Conservation (phyloP, 2,113 vertebrate genomes). For the Gobio gobio region DNA sequence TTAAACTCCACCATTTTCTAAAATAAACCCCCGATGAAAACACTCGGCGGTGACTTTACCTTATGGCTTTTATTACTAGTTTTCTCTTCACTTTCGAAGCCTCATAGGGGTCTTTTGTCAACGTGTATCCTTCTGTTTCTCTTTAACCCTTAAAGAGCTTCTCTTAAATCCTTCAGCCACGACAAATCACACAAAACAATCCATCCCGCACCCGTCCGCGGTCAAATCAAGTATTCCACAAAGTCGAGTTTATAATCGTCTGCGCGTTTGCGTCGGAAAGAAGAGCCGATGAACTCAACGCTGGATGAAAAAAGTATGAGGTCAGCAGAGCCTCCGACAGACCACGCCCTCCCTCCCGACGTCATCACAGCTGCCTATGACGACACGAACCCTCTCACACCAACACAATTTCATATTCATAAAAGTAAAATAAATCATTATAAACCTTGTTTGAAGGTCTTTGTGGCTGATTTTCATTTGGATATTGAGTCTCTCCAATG, state of each 20-base stretch:
- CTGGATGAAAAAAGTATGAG: not conserved
- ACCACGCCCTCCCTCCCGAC: not conserved
- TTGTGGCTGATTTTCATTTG: too few species aligned
- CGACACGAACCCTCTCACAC: not conserved
- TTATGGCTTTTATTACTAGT: slow-evolving; percentile 16
- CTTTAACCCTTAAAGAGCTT: not conserved
- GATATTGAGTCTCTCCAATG: too few species aligned
- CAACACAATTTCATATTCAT: too few species aligned
- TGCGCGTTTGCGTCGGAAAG: not conserved
- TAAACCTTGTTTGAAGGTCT: too few species aligned
- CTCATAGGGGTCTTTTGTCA: slow-evolving; percentile 44
- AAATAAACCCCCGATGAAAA: not conserved
- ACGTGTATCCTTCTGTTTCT: slow-evolving; percentile 21
- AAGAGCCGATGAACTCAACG: not conserved
- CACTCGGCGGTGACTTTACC: slow-evolving; percentile 24
- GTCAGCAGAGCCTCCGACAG: not conserved
- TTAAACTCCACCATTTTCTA: not conserved
- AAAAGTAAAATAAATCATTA: too few species aligned
- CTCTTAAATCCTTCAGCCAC: not conserved
- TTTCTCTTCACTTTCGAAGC: slow-evolving; percentile 19
- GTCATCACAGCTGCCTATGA: not conserved
- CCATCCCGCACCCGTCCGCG: not conserved
- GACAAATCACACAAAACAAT: not conserved
- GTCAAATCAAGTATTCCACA: not conserved
- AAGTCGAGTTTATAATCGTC: not conserved